These are phyloP conservation scores for Melopsittacus undulatus DNA, from an alignment of 2,797 vertebrate genomes.

Conservation along the genomic window DNA sequence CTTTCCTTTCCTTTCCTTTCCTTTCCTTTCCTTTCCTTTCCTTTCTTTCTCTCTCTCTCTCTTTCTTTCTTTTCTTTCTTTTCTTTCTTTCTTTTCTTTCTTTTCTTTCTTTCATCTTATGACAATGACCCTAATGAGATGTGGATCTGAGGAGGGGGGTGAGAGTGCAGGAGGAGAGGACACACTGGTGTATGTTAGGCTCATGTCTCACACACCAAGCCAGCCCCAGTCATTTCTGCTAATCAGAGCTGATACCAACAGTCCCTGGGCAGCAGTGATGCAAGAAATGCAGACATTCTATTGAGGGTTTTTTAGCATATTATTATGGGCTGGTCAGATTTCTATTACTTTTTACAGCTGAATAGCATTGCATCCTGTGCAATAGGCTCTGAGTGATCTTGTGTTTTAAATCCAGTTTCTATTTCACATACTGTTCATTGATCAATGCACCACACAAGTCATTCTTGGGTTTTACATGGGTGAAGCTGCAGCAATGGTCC, in stretches of 20 bases:
- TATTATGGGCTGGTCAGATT: background rate
- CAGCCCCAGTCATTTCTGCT: background rate
- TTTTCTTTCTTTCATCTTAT: no score
- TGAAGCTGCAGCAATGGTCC: background rate
- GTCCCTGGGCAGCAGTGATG: background rate
- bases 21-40: no score
- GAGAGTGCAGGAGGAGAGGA: no score
- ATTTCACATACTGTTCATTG: background rate
- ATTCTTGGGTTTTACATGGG: background rate
- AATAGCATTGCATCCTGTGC: background rate
- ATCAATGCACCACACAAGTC: rapidly evolving
- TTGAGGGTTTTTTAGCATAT: background rate
- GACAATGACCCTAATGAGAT: background rate
- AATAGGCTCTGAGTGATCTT: background rate
- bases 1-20: no score
- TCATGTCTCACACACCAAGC: background rate
- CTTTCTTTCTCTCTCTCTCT: no score
- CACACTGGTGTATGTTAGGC: background rate
- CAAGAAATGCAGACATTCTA: background rate
- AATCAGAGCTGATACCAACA: background rate
- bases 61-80: no score
- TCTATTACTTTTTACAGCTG: background rate
- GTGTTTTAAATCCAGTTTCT: background rate
- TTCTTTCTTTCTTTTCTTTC: no score
- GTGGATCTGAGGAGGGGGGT: rapidly evolving